Percentiles rank a stretch among this genome's conserved stretches.
Evolutionary conservation across 2,888 invertebrate genomes (phyloP).

Genomic region (Tachystola acroxantha): DNA sequence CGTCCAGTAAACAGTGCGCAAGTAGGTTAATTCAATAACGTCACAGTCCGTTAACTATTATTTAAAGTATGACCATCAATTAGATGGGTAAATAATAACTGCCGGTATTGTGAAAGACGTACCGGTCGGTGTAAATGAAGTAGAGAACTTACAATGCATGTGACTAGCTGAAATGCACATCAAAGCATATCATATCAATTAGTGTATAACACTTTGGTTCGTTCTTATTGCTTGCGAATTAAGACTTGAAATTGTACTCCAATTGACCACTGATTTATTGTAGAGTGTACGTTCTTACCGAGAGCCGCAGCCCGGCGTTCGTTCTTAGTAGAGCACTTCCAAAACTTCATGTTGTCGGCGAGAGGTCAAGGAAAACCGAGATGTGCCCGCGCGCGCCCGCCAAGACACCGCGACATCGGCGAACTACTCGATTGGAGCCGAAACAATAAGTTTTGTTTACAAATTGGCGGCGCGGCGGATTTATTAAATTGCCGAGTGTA

Average conservation of each 20-base stretch:
- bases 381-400: slow-evolving; percentile 52
- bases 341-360: slow-evolving; percentile 59
- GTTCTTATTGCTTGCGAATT: no score
- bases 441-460: slow-evolving; percentile 77
- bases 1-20: slow-evolving; percentile 20
- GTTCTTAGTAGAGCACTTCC: slow-evolving; percentile 60
- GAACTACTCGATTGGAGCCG: slow-evolving; percentile 60
- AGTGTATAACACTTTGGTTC: no score
- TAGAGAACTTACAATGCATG: no score
- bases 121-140: no score
- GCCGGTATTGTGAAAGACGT: background rate
- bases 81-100: background rate
- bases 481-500: slow-evolving; percentile 63
- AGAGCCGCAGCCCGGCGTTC: slow-evolving; percentile 41
- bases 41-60: slow-evolving; percentile 3
- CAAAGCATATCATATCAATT: no score
- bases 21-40: slow-evolving; percentile 34
- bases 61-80: slow-evolving; percentile 5
- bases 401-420: slow-evolving; percentile 56
- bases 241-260: no score
- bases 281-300: slow-evolving; percentile 47
- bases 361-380: slow-evolving; percentile 32
- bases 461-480: slow-evolving; percentile 58
- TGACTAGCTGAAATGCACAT: background rate
- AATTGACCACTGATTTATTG: no score